Conservation (phyloP, 2,113 vertebrate genomes). For the Anarhynchus alexandrinus region DNA sequence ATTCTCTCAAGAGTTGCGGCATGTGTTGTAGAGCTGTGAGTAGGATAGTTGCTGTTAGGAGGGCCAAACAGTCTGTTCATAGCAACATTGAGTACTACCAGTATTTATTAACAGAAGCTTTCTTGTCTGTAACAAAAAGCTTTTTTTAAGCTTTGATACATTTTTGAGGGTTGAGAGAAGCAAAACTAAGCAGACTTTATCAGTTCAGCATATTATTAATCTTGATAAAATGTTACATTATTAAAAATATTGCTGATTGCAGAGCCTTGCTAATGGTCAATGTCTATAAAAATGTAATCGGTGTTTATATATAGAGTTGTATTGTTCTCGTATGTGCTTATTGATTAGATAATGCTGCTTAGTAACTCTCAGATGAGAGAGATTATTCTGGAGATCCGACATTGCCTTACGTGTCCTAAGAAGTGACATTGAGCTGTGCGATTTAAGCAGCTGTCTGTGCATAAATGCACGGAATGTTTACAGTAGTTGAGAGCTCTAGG, state of each 20-base stretch:
- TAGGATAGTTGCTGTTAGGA: background rate
- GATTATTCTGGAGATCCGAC: background rate
- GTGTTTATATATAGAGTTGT: background rate
- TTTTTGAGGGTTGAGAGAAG: background rate
- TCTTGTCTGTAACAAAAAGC: conserved; percentile 30
- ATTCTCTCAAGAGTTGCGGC: background rate
- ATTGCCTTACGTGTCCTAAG: background rate
- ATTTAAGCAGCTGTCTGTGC: conserved; percentile 60
- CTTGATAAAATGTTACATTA: background rate
- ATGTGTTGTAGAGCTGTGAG: background rate
- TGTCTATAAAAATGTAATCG: conserved; percentile 30
- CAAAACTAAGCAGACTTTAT: background rate
- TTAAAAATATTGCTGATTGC: conserved; percentile 22
- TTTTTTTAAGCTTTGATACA: background rate
- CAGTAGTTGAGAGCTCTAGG: background rate
- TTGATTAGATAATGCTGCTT: conserved; percentile 66
- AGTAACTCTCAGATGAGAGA: background rate
- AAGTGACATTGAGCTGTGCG: conserved; percentile 56
- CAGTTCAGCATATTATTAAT: background rate
- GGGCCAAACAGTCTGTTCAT: background rate
- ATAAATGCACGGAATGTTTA: conserved; percentile 27
- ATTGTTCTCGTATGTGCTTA: conserved; percentile 38
- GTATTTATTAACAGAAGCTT: background rate
- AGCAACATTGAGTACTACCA: background rate
- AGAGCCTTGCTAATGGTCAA: background rate